phyloP scores from a whole-genome alignment of 2,113 vertebrate genomes.

The Onychostoma macrolepis region DNA sequence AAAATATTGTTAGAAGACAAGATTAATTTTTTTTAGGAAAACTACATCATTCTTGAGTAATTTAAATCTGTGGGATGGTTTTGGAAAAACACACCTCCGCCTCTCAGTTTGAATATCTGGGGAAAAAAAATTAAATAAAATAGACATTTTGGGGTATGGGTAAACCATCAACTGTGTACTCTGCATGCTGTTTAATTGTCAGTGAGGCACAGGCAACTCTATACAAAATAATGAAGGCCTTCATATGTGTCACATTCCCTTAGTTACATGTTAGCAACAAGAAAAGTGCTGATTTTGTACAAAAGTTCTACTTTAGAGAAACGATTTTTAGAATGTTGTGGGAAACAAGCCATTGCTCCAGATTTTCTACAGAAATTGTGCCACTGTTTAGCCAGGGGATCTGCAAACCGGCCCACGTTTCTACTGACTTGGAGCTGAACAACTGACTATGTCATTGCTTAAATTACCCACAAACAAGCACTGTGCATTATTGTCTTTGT shows the following conservation, averaged over 20 bases:
- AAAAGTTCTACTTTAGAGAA: not conserved
- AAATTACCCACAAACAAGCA: not conserved
- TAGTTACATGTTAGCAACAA: not conserved
- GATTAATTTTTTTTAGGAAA: no score
- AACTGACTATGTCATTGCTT: not conserved
- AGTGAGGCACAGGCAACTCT: not conserved
- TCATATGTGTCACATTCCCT: not conserved
- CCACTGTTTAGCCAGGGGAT: not conserved
- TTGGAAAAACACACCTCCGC: not conserved
- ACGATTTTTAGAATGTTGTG: not conserved
- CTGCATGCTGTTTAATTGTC: not conserved
- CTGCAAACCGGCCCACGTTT: not conserved
- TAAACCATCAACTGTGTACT: not conserved
- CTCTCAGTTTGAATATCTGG: not conserved
- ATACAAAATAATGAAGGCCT: not conserved
- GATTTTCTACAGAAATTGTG: not conserved
- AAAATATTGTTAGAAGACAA: not conserved
- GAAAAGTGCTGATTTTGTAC: constrained; percentile 1
- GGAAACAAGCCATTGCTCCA: constrained; percentile 9
- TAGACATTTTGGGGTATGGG: not conserved
- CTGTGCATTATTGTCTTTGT: not conserved
- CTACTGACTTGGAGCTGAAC: not conserved
- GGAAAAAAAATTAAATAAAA: not conserved
- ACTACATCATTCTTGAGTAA: not conserved
- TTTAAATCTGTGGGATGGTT: not conserved